phyloP scores from a whole-genome alignment of 2,888 invertebrate genomes.

The Drosophila yooni region DNA sequence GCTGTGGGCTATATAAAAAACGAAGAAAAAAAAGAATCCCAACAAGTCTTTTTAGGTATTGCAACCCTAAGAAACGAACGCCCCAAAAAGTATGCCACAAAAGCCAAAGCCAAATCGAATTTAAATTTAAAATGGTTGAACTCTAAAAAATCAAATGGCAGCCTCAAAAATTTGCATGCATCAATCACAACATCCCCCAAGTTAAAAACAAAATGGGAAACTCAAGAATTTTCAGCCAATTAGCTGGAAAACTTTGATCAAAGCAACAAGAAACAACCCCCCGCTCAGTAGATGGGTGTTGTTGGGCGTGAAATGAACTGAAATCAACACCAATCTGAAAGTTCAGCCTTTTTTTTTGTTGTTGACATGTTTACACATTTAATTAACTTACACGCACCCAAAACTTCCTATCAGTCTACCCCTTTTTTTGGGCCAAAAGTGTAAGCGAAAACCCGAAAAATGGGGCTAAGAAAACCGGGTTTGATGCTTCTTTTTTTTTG shows the following conservation, averaged over 20 bases:
- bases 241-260: conserved; percentile 59
- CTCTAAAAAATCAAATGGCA: conserved; percentile 53
- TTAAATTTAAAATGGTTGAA: conserved; percentile 58
- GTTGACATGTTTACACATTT: conserved; percentile 81
- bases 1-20: conserved; percentile 31
- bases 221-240: conserved; percentile 48
- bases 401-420: conserved; percentile 62
- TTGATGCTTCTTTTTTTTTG: conserved; percentile 33
- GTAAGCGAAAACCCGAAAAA: conserved; percentile 52
- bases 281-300: conserved; percentile 15
- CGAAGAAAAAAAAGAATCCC: conserved; percentile 3
- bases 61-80: conserved; percentile 18
- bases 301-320: conserved; percentile 49
- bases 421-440: conserved; percentile 15
- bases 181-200: conserved; percentile 7
- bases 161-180: conserved; percentile 28
- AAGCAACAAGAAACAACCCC: conserved; percentile 45
- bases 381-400: conserved; percentile 77
- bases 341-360: conserved; percentile 48
- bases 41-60: conserved; percentile 4
- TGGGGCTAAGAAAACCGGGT: conserved; percentile 52
- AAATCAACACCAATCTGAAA: conserved; percentile 67
- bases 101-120: conserved; percentile 28
- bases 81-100: conserved; percentile 34
- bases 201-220: neutral